phyloP scores from a whole-genome alignment of 2,797 vertebrate genomes.

The Sphaeramia orbicularis region DNA sequence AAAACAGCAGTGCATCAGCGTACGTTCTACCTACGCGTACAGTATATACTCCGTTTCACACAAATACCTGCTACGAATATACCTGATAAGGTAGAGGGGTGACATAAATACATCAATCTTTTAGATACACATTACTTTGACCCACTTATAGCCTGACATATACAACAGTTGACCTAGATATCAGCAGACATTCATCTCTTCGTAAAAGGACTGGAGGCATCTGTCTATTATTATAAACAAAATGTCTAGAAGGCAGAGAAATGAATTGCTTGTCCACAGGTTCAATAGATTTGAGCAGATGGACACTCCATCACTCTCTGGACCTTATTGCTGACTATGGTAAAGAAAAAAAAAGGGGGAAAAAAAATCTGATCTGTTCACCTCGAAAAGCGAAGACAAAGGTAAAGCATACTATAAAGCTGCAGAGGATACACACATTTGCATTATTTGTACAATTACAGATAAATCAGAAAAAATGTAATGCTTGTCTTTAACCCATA shows the following conservation, averaged over 20 bases:
- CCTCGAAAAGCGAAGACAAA: slow-evolving; percentile 19
- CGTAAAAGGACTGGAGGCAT: slow-evolving; percentile 48
- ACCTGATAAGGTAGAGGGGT: slow-evolving; percentile 3
- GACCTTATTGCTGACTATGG: slow-evolving; percentile 23
- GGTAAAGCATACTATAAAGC: not conserved
- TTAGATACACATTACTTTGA: slow-evolving; percentile 40
- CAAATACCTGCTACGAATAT: not conserved
- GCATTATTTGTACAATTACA: too few species aligned
- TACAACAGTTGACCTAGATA: slow-evolving; percentile 50
- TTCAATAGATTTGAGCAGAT: slow-evolving; percentile 51
- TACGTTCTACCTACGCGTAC: slow-evolving; percentile 4
- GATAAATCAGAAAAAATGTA: too few species aligned
- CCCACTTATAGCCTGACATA: slow-evolving; percentile 35
- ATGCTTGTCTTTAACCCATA: too few species aligned
- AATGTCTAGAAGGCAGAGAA: slow-evolving; percentile 26
- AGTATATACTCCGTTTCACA: not conserved
- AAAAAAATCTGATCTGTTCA: slow-evolving; percentile 28
- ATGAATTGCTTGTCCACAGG: slow-evolving; percentile 65
- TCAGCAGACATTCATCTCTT: slow-evolving; percentile 52
- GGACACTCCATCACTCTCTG: slow-evolving; percentile 64
- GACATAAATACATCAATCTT: slow-evolving; percentile 26
- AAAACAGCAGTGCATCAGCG: slow-evolving; percentile 17
- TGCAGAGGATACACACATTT: too few species aligned
- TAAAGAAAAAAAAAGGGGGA: slow-evolving; percentile 3
- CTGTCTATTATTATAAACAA: slow-evolving; percentile 36